These are phyloP conservation scores for Brachionus calyciflorus DNA, from an alignment of 1,140 invertebrate genomes.

Conservation along the genomic window DNA sequence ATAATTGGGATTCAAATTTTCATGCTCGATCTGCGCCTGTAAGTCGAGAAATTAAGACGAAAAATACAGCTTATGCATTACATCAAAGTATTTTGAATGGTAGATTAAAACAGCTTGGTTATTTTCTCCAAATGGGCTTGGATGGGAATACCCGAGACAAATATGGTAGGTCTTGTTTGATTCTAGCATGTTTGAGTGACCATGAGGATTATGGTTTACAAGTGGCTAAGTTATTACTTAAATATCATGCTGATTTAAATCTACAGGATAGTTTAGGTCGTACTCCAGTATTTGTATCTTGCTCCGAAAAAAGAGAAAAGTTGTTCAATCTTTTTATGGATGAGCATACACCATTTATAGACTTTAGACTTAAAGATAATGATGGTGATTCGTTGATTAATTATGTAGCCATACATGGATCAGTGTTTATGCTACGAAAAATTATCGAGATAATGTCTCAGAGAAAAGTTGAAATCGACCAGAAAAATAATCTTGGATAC, in stretches of 20 bases:
- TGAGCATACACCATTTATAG: not conserved
- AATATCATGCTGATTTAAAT: slow-evolving; percentile 28
- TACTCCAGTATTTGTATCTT: not conserved
- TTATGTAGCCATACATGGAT: not conserved
- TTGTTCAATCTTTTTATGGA: slow-evolving; percentile 7
- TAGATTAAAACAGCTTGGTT: slow-evolving; percentile 1
- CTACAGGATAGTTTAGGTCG: not conserved
- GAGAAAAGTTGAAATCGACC: not conserved
- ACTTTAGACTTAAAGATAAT: slow-evolving; percentile 26
- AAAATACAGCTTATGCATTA: slow-evolving; percentile 6
- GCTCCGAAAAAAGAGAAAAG: not conserved
- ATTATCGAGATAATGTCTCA: slow-evolving; percentile 1
- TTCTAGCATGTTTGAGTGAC: slow-evolving; percentile 8
- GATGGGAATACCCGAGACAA: slow-evolving; percentile 16
- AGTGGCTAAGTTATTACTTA: slow-evolving; percentile 24
- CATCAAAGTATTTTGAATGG: slow-evolving; percentile 35
- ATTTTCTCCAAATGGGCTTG: slow-evolving; percentile 23
- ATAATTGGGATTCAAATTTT: no score
- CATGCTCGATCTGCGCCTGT: no score
- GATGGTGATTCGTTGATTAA: not conserved
- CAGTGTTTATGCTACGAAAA: not conserved
- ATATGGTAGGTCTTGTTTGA: slow-evolving; percentile 18
- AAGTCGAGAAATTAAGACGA: no score
- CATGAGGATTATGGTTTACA: slow-evolving; percentile 29
- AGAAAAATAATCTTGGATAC: not conserved